These are phyloP conservation scores for Chlorospingus flavigularis DNA, from an alignment of 2,797 vertebrate species.

Conservation along the genomic window DNA sequence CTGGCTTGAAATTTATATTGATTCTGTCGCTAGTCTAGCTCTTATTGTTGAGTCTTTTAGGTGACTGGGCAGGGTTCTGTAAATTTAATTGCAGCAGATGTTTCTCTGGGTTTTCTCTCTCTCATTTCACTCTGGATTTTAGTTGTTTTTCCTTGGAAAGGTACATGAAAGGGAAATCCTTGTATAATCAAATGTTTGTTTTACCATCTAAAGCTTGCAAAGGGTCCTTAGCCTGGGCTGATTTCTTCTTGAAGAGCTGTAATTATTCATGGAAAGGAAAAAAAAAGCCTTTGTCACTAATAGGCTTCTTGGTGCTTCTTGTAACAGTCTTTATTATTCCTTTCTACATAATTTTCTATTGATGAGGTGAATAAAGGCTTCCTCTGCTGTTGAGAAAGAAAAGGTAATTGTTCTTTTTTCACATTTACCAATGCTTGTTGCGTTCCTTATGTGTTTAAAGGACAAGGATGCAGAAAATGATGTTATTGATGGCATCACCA, in stretches of 20 bases:
- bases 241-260: conserved; percentile 66
- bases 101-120: conserved; percentile 52
- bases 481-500: conserved; percentile 75
- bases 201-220: conserved; percentile 64
- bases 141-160: conserved; percentile 48
- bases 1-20: background rate
- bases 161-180: conserved; percentile 69
- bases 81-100: conserved; percentile 65
- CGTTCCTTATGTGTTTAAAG: conserved; percentile 69
- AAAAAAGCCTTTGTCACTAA: conserved; percentile 73
- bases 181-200: conserved; percentile 69
- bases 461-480: conserved; percentile 72
- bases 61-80: conserved; percentile 24
- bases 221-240: conserved; percentile 41
- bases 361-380: conserved; percentile 79
- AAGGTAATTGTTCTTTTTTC: conserved; percentile 73
- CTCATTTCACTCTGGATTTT: conserved; percentile 45
- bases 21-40: background rate
- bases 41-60: conserved; percentile 16
- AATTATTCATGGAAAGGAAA: conserved; percentile 67
- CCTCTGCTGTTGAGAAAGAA: conserved; percentile 67
- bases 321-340: conserved; percentile 70
- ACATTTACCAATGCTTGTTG: conserved; percentile 67
- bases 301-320: conserved; percentile 66
- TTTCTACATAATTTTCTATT: conserved; percentile 72